These are phyloP conservation scores for Sepioteuthis lessoniana DNA, from an alignment of 2,888 invertebrate genomes.

Conservation along the genomic window DNA sequence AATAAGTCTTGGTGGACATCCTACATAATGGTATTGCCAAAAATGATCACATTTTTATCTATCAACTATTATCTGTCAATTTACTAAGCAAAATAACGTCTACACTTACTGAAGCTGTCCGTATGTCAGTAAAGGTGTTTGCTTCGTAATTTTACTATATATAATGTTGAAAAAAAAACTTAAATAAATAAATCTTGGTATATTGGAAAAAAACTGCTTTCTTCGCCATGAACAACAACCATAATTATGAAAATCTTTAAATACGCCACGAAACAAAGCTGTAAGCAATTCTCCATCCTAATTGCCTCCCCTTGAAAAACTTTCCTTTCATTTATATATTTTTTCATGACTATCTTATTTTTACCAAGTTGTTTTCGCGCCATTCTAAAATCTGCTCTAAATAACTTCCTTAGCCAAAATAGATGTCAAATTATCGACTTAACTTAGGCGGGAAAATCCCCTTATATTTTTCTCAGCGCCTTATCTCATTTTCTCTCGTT, in stretches of 20 bases:
- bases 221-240: background rate
- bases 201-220: background rate
- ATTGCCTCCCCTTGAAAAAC: background rate
- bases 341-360: background rate
- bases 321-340: background rate
- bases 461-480: background rate
- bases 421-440: conserved; percentile 33
- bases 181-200: background rate
- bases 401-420: background rate
- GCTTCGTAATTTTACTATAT: too few relatives aligned
- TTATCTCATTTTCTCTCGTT: background rate
- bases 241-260: background rate
- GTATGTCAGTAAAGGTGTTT: background rate
- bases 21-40: too few relatives aligned
- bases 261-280: background rate
- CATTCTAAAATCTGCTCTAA: background rate
- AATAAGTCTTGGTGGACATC: too few relatives aligned
- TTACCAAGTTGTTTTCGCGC: background rate
- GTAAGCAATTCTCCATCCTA: background rate
- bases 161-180: too few relatives aligned
- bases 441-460: background rate
- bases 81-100: too few relatives aligned
- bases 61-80: too few relatives aligned
- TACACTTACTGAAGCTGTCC: too few relatives aligned
- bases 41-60: too few relatives aligned